phyloP scores from a whole-genome alignment of 23 tunicate species.

The Ascidia mentula region DNA sequence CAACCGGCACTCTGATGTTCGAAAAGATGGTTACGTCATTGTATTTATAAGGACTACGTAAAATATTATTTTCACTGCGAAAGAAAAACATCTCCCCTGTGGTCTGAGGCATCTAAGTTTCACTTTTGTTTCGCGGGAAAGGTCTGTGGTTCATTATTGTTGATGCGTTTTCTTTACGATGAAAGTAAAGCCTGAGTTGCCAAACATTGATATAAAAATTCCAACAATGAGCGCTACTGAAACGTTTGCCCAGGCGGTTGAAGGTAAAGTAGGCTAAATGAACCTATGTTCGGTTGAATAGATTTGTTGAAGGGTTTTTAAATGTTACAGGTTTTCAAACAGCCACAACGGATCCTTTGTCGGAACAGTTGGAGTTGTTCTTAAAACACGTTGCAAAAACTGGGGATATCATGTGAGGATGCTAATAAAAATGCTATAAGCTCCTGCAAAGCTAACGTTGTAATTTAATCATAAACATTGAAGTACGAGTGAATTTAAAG shows the following conservation, averaged over 20 bases:
- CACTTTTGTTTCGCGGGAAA: not conserved
- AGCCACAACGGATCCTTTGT: not conserved
- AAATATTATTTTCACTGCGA: too few species aligned
- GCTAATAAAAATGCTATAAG: too few species aligned
- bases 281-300: not conserved
- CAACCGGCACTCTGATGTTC: too few species aligned
- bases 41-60: too few species aligned
- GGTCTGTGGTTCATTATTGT: not conserved
- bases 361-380: slow-evolving; percentile 58
- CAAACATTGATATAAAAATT: not conserved
- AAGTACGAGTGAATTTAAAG: not conserved
- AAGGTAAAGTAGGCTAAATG: not conserved
- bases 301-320: not conserved
- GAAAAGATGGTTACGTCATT: too few species aligned
- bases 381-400: slow-evolving; percentile 70
- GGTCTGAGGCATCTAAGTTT: too few species aligned
- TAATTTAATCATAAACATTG: too few species aligned
- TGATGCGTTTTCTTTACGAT: not conserved
- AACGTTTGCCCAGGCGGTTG: not conserved
- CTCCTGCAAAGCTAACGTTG: too few species aligned
- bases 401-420: slow-evolving; percentile 72
- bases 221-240: not conserved
- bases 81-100: too few species aligned
- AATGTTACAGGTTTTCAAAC: not conserved
- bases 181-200: not conserved